Base-by-base conservation (phyloP, 2,113 vertebrate species). In the Pachyramphus minor region DNA sequence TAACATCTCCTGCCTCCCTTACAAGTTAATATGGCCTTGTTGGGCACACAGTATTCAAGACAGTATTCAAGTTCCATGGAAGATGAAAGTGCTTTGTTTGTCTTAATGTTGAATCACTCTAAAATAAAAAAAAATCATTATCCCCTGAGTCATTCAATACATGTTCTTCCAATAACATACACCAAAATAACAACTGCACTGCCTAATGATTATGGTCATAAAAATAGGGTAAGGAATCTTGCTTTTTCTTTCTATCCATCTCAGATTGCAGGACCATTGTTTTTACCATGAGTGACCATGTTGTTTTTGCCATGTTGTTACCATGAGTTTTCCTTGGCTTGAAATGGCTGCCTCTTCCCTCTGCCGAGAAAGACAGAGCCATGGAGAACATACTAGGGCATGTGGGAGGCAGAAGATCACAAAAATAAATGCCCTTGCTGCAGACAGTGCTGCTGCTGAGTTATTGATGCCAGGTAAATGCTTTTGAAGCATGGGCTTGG, bases 381-480 rank as follows among this genome's bases (percentile, higher is more conserved):
- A n/a, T 7, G 12, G 35, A 59, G 47, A 67, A 55, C 27, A 55
- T 17, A 56, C 6, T 41, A 20, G 4, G 2, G 18, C 24, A 47
- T 27, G 27, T 42, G 49, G 52, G 42, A 90, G 39, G 31, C 64
- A 87, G 50, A 73, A 42, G 22, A 21, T 31, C 24, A 22, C 2
- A 2, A 12, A 14, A 37, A 71, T 42, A 84, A 69, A 81, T 10
- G 14, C 9, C 14, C 39, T 63, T 45, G 21, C 30, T 85, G 42
- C 42, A 60, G 47, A 41, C 16, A 4, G 2, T 3, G 13, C 37
- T 82, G 60, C 62, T 71, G 35, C 41, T 69, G 49, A 68, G 35
- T 50, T 68, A 49, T 1, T 78, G 55, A 60, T 4, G 1, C 18
- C 39, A 22, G 64, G 33, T 8, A 66, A 53, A 24, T 0, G 0